Conservation (phyloP, 2,113 vertebrate genomes). For the Grallaria varia region DNA sequence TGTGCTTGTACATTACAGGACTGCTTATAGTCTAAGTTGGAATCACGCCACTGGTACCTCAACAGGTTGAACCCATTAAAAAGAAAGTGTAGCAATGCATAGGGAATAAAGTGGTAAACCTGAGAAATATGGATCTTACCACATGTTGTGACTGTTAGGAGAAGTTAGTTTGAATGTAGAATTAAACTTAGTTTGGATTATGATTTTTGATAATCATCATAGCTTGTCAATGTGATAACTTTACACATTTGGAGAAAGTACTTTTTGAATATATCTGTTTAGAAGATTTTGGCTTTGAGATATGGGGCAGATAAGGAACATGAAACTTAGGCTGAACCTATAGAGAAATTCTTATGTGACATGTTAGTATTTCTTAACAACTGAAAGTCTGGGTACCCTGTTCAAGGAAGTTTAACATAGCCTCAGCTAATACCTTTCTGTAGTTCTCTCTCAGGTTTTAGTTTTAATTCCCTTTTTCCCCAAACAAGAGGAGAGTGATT, state of each 20-base stretch:
- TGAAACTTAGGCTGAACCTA: neutral
- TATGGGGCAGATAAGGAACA: neutral
- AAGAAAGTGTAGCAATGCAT: neutral
- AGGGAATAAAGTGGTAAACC: neutral
- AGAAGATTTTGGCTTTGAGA: neutral
- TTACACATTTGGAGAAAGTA: neutral
- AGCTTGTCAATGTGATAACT: neutral
- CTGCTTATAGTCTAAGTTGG: neutral
- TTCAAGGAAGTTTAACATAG: neutral
- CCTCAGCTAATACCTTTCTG: neutral
- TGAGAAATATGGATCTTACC: neutral
- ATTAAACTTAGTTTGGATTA: neutral
- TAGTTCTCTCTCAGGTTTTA: neutral
- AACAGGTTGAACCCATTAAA: neutral
- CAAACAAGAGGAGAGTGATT: neutral
- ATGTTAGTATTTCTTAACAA: neutral
- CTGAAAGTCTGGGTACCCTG: neutral
- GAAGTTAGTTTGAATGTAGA: neutral
- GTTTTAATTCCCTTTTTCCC: conserved; percentile 7
- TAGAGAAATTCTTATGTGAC: neutral
- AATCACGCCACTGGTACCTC: neutral
- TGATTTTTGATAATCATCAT: neutral
- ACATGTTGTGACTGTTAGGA: neutral
- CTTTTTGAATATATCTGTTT: neutral
- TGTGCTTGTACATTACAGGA: neutral